phyloP scores from a whole-genome alignment of 2,797 vertebrate genomes.

The Macropodus opercularis region DNA sequence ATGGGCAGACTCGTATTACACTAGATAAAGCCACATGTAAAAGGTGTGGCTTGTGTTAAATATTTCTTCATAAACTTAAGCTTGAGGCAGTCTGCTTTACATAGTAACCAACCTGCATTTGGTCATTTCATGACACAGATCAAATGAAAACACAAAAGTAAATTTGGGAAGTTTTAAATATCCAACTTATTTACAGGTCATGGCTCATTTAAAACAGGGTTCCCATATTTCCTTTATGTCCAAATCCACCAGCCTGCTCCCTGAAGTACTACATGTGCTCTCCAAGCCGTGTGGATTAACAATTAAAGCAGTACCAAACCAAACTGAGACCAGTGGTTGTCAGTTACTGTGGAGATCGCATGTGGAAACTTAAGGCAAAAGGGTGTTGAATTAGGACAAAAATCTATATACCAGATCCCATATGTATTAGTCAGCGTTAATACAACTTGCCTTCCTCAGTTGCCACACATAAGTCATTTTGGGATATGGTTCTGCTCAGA shows the following conservation, averaged over 20 bases:
- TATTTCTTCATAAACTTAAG: conserved; percentile 65
- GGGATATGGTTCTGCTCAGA: conserved; percentile 48
- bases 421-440: conserved; percentile 25
- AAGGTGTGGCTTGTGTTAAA: conserved; percentile 77
- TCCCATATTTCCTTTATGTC: conserved; percentile 62
- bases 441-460: conserved; percentile 26
- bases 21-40: conserved; percentile 84
- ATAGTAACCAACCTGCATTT: conserved; percentile 88
- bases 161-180: conserved; percentile 76
- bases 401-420: conserved; percentile 26
- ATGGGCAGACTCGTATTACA: conserved; percentile 92
- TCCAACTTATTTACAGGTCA: conserved; percentile 84
- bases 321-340: conserved; percentile 8
- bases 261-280: conserved; percentile 34
- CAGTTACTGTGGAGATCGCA: conserved; percentile 21
- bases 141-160: conserved; percentile 61
- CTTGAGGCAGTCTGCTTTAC: conserved; percentile 76
- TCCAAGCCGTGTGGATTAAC: conserved; percentile 25
- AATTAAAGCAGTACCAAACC: conserved; percentile 10
- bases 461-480: conserved; percentile 16
- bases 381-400: conserved; percentile 46
- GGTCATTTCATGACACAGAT: conserved; percentile 89
- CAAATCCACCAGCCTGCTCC: conserved; percentile 50
- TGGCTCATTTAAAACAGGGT: conserved; percentile 78
- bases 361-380: conserved; percentile 41